Base-by-base conservation (phyloP, 2,888 invertebrate species). In the Operophtera brumata region DNA sequence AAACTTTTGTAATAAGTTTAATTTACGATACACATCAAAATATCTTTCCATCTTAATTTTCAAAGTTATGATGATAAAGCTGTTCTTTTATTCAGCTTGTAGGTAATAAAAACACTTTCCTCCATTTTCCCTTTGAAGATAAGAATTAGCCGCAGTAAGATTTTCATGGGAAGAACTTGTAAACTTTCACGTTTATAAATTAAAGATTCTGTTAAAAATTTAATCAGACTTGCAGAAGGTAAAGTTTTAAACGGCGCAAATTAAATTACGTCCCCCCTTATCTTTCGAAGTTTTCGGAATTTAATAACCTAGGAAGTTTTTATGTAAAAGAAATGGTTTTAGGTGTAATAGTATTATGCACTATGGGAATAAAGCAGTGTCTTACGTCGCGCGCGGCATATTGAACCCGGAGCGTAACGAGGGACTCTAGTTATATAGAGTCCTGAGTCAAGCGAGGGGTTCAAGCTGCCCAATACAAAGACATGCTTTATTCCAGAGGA, bases 231-330 rank as follows among this genome's bases (percentile, higher is more conserved):
- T 60, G 49, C 58, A 59, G 62, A 74, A 71, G 75, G 69, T 70
- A 65, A 80, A 82, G 73, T 81, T 82, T 77, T 75, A 76, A 81
- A 80, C 70, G 79, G 73, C 72, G 79, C 73, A 82, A 82, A 83
- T 83, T 76, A 80, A 83, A 83, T 82, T 83, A 82, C 77, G 75
- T 69, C 64, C 69, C 66, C 20, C 70, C 78, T 81, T 82, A 82
- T 82, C 81, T 79, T 69, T 60, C 26, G 63, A 80, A 82, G 69
- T 80, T 84, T 78, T 72, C 64, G 67, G 71, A 65, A 82, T 84
- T 84, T 82, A 82, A 83, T 78, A 76, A 77, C 75, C 73, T 72
- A 71, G 59, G 63, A 78, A 83, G 75, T 78, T 82, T 73, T 70
- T 83, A 82, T 83, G 82, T 76, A 55, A 56, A 62, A 64, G 69